Percentiles rank a stretch among this genome's conserved stretches.
Conservation (phyloP, 92 coral and sea anemone species). For the Porites cylindrica region DNA sequence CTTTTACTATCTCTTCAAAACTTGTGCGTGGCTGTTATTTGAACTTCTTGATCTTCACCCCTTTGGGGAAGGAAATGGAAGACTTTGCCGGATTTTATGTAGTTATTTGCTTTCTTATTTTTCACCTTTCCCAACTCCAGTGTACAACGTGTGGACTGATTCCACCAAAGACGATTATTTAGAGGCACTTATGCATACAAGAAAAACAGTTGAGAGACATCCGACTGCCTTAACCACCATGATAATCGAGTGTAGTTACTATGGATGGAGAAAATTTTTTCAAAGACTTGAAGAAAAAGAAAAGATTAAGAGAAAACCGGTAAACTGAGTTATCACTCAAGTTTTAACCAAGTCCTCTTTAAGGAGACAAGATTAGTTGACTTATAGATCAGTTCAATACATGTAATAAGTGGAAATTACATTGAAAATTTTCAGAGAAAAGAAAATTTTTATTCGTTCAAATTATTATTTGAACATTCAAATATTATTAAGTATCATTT, state of each 20-base stretch:
- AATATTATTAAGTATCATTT: too few species aligned
- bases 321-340: too few species aligned
- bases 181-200: conserved; percentile 69
- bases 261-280: conserved; percentile 65
- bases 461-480: too few species aligned
- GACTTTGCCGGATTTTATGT: conserved; percentile 81
- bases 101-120: conserved; percentile 68
- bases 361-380: too few species aligned
- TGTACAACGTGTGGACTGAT: conserved; percentile 80
- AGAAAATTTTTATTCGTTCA: too few species aligned
- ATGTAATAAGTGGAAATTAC: too few species aligned
- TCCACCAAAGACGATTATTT: conserved; percentile 69
- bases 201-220: conserved; percentile 48
- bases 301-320: background rate
- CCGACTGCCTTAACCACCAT: conserved; percentile 69
- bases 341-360: too few species aligned
- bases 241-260: conserved; percentile 84
- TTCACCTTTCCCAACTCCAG: conserved; percentile 88
- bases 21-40: conserved; percentile 74
- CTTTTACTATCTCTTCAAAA: conserved; percentile 65
- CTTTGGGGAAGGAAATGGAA: conserved; percentile 86
- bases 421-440: too few species aligned
- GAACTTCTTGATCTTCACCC: conserved; percentile 88
- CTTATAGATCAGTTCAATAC: background rate
- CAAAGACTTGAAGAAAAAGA: background rate